Conservation (phyloP, 2,797 vertebrate genomes). For the Linurgus olivaceus region DNA sequence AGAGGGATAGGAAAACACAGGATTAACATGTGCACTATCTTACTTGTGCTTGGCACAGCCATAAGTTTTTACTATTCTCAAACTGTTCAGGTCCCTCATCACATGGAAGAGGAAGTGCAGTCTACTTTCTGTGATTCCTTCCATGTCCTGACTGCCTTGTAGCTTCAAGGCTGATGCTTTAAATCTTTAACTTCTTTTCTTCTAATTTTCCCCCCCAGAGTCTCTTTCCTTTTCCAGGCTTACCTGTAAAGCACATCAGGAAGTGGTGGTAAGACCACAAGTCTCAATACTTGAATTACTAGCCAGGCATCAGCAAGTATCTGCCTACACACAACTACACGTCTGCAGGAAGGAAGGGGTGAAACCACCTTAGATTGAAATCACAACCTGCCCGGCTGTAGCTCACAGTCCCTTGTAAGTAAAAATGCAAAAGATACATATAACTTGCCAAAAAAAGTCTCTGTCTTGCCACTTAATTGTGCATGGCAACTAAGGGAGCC, state of each 20-base stretch:
- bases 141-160: not conserved
- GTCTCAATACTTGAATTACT: conserved; percentile 16
- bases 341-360: conserved; percentile 50
- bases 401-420: not conserved
- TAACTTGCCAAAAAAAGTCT: not conserved
- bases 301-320: not conserved
- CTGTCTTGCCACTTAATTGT: not conserved
- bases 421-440: not conserved
- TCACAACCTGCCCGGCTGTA: conserved; percentile 1
- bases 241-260: conserved; percentile 32
- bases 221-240: not conserved
- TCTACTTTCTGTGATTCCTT: not conserved
- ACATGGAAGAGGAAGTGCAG: not conserved
- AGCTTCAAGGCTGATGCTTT: not conserved
- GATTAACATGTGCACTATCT: not conserved
- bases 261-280: conserved; percentile 11
- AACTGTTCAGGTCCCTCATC: not conserved
- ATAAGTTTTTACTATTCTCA: not conserved
- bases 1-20: not conserved
- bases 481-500: not conserved
- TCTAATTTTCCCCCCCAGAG: not conserved
- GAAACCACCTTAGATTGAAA: conserved; percentile 30
- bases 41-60: not conserved
- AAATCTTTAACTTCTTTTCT: not conserved
- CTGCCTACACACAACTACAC: conserved; percentile 20